Base-by-base conservation (phyloP, 92 coral and sea anemone genomes). In the Muricea muricata region DNA sequence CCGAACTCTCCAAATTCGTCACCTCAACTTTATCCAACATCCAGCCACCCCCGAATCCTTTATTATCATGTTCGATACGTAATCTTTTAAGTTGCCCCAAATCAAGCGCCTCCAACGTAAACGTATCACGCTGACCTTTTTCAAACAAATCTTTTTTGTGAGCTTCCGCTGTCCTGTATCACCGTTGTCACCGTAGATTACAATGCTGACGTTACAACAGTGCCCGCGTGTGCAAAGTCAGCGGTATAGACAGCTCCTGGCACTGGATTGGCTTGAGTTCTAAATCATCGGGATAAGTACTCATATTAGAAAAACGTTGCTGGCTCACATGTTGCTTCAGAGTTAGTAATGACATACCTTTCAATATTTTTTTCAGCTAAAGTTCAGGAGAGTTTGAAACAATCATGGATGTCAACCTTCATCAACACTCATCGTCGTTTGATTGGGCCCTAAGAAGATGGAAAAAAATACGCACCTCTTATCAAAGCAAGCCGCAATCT, bases 41-140 rank as follows among this genome's bases (percentile, higher is more conserved):
- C 99, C 99, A 97, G 4, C 98, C 99, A 12, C 98, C 98, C 26
- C 95, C 95, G 28, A 97, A 85, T 15, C 98, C 98, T 89, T 78
- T 78, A 17, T 78, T 78, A 28, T 78, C 83, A 58, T 78, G 83
- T 9, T 58, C 83, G 18, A 78, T 78, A 78, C 99, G 97, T 80
- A 94, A 32, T 67, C 97, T 97, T 80, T 89, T 87, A 11, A 96
- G 85, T 7, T 91, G 90, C 8, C 99, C 98, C 21, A 97, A 88
- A 80, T 94, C 99, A 34, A 78, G 71, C 33, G 83, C 83, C 39
- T 78, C 83, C 69, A 78, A 13, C 13, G 41, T 31, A 30, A 78
- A 78, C 31, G 28, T 72, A 34, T 78, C 83, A 2, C 83, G 71
- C 17, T 78, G 83, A 57, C 71, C 71, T 30, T 65, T 65, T 15